phyloP scores from a whole-genome alignment of 2,888 invertebrate genomes.

The Helicoverpa assulta region DNA sequence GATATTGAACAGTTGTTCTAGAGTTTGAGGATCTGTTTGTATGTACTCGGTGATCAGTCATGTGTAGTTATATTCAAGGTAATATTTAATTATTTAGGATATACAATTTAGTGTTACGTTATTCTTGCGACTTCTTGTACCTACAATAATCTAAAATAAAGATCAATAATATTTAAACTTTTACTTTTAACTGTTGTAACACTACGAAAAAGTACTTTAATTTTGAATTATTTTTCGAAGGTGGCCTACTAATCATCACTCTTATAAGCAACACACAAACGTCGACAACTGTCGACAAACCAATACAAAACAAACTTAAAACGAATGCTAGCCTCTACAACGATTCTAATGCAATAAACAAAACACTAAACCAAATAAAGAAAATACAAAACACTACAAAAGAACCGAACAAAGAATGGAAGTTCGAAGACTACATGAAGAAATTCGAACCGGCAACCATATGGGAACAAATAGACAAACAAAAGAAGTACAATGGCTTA shows the following conservation, averaged over 20 bases:
- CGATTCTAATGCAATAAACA: not conserved
- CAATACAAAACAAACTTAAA: not conserved
- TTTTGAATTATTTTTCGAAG: constrained; percentile 12
- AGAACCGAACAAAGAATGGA: constrained; percentile 48
- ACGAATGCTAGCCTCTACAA: not conserved
- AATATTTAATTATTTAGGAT: not conserved
- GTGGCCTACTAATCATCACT: constrained; percentile 18
- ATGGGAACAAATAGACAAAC: constrained; percentile 67
- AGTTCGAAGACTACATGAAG: constrained; percentile 45
- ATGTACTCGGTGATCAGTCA: not conserved
- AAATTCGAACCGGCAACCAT: constrained; percentile 68
- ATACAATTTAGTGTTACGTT: too few species aligned
- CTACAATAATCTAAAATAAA: too few species aligned
- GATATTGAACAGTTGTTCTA: not conserved
- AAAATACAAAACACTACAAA: not conserved
- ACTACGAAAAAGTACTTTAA: too few species aligned
- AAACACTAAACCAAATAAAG: not conserved
- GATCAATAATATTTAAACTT: too few species aligned
- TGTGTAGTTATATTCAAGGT: constrained; percentile 14
- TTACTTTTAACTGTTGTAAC: too few species aligned
- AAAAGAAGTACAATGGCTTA: constrained; percentile 48
- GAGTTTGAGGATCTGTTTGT: not conserved
- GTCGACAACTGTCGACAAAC: not conserved
- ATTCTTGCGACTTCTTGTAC: not conserved
- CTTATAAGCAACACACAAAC: constrained; percentile 5